phyloP scores from a whole-genome alignment of 2,888 invertebrate species.

The Dolomedes plantarius region DNA sequence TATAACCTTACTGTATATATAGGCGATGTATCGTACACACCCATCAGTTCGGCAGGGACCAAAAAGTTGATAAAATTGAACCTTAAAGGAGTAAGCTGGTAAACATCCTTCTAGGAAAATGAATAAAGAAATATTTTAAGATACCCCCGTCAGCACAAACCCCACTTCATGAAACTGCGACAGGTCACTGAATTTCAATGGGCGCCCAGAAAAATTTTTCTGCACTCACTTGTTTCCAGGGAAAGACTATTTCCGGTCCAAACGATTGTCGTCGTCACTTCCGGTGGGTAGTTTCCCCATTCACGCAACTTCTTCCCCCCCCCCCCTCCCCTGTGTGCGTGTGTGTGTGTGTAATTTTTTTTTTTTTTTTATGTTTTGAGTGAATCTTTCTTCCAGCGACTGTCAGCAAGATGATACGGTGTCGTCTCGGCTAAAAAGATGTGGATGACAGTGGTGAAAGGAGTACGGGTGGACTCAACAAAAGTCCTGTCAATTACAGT shows the following conservation, averaged over 20 bases:
- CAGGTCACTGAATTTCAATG: slow-evolving; percentile 68
- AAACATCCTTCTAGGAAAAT: slow-evolving; percentile 55
- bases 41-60: too few species aligned
- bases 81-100: slow-evolving; percentile 62
- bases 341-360: background rate
- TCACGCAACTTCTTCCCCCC: slow-evolving; percentile 26
- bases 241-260: slow-evolving; percentile 57
- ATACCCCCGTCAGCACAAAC: slow-evolving; percentile 13
- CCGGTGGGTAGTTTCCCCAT: slow-evolving; percentile 60
- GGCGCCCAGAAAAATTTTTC: slow-evolving; percentile 42
- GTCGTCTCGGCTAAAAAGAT: background rate
- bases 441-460: slow-evolving; percentile 25
- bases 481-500: slow-evolving; percentile 29
- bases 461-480: slow-evolving; percentile 20
- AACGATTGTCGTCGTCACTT: slow-evolving; percentile 64
- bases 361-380: too few species aligned
- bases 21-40: too few species aligned
- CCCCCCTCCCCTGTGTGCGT: background rate
- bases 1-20: too few species aligned
- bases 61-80: slow-evolving; percentile 5
- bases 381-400: too few species aligned
- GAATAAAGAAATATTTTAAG: slow-evolving; percentile 21
- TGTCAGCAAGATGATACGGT: slow-evolving; percentile 63
- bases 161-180: slow-evolving; percentile 60
- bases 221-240: slow-evolving; percentile 66